Evolutionary conservation across 2,888 invertebrate species (phyloP).

Genomic region (Nomada goodeniana): DNA sequence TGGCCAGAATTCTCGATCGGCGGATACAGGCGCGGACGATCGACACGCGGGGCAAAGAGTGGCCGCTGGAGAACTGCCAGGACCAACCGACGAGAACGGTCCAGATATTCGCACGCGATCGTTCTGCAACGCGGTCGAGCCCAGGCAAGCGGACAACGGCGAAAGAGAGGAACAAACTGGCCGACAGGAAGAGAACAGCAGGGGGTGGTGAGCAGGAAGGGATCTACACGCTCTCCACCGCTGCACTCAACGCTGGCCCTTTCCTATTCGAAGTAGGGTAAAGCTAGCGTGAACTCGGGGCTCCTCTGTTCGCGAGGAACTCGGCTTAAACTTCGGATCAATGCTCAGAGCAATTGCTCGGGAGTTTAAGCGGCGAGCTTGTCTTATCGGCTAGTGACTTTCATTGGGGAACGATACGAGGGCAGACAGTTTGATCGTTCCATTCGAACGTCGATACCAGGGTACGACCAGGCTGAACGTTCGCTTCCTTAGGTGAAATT

Average conservation of each 20-base stretch:
- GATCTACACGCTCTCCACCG: constrained; percentile 9
- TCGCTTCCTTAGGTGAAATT: background rate
- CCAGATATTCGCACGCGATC: constrained; percentile 72
- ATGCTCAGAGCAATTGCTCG: constrained; percentile 69
- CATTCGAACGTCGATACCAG: constrained; percentile 46
- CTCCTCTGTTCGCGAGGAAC: constrained; percentile 64
- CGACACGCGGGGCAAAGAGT: constrained; percentile 35
- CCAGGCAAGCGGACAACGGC: constrained; percentile 9
- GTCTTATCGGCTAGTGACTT: constrained; percentile 69
- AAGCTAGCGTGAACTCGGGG: constrained; percentile 65
- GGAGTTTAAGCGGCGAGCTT: constrained; percentile 63
- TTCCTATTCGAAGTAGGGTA: constrained; percentile 46
- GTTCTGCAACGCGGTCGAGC: constrained; percentile 52
- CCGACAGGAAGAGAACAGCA: background rate
- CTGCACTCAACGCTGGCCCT: background rate
- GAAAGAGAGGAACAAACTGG: background rate
- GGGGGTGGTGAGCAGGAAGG: background rate
- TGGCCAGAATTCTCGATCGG: constrained; percentile 66
- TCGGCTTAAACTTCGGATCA: constrained; percentile 70
- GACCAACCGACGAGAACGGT: constrained; percentile 65
- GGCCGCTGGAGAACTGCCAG: constrained; percentile 68
- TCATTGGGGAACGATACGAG: constrained; percentile 62
- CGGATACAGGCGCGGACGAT: constrained; percentile 12
- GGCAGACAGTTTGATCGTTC: constrained; percentile 38
- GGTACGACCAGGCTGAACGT: background rate